Evolutionary conservation across 1,140 invertebrate species (phyloP).

Genomic region (Mizuhopecten yessoensis): DNA sequence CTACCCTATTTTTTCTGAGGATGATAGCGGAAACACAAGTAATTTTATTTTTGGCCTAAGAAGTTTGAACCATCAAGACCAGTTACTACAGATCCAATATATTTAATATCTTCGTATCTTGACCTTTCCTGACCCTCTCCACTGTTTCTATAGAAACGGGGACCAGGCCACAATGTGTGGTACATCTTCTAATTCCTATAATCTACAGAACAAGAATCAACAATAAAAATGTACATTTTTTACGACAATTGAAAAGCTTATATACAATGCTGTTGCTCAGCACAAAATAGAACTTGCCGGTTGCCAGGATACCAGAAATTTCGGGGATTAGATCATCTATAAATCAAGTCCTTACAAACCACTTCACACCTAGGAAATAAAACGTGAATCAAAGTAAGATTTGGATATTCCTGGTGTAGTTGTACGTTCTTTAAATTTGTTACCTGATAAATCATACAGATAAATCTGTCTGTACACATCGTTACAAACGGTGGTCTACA

Average conservation of each 20-base stretch:
- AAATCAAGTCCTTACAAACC: background rate
- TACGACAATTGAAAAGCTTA: background rate
- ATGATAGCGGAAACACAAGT: too few species aligned
- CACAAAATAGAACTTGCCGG: background rate
- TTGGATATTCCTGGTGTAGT: too few species aligned
- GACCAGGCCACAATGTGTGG: background rate
- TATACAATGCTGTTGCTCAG: background rate
- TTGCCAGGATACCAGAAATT: constrained; percentile 1
- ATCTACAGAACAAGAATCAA: background rate
- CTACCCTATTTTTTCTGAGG: too few species aligned
- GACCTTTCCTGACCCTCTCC: background rate
- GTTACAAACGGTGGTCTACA: too few species aligned
- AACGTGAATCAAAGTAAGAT: background rate
- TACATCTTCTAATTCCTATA: background rate
- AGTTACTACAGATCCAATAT: too few species aligned
- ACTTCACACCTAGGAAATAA: background rate
- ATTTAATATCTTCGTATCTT: too few species aligned
- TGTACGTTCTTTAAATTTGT: too few species aligned
- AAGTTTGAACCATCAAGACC: too few species aligned
- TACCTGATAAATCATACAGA: too few species aligned
- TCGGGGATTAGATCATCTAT: background rate
- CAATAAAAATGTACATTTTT: background rate
- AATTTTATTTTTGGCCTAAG: too few species aligned
- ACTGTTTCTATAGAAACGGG: background rate
- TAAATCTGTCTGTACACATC: too few species aligned